Percentiles rank a stretch among this genome's conserved stretches.
Evolutionary conservation across 2,888 invertebrate species (phyloP).

Genomic region (Leptarthrus brevirostris): DNA sequence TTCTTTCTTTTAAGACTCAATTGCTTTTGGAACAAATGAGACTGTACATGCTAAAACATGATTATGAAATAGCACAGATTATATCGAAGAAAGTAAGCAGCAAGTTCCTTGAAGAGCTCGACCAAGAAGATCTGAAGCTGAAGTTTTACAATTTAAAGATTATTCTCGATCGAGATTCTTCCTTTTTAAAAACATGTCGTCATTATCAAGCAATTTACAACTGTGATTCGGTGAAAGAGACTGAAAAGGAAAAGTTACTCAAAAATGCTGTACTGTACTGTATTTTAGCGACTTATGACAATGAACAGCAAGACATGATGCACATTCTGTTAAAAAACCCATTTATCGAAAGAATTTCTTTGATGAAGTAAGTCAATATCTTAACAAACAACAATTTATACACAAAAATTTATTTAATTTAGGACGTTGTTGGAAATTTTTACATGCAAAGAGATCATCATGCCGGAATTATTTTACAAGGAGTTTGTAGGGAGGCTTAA

Average conservation of each 20-base stretch:
- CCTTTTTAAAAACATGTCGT: constrained; percentile 88
- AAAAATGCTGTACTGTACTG: constrained; percentile 89
- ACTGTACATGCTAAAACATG: constrained; percentile 88
- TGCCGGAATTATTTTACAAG: constrained; percentile 85
- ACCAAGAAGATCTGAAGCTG: constrained; percentile 66
- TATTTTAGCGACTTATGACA: constrained; percentile 88
- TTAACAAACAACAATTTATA: neutral
- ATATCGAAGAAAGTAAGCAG: constrained; percentile 95
- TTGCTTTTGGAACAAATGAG: constrained; percentile 96
- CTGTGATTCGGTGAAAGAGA: constrained; percentile 76
- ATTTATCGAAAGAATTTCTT: constrained; percentile 81
- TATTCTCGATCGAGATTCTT: constrained; percentile 87
- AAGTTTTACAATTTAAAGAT: constrained; percentile 78
- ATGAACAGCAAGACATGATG: constrained; percentile 93
- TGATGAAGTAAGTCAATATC: constrained; percentile 66
- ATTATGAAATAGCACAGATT: constrained; percentile 93
- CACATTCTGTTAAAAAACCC: constrained; percentile 87
- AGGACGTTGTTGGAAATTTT: constrained; percentile 79
- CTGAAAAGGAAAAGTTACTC: constrained; percentile 74
- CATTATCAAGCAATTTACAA: constrained; percentile 90
- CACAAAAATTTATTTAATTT: constrained; percentile 11
- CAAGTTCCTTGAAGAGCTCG: constrained; percentile 86
- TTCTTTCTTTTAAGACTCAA: constrained; percentile 61
- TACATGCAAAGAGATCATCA: constrained; percentile 91
- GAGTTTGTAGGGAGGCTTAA: constrained; percentile 82